Percentiles rank a stretch among this genome's conserved stretches.
Conservation (phyloP, 2,113 vertebrate genomes). For the Chaetops frenatus region DNA sequence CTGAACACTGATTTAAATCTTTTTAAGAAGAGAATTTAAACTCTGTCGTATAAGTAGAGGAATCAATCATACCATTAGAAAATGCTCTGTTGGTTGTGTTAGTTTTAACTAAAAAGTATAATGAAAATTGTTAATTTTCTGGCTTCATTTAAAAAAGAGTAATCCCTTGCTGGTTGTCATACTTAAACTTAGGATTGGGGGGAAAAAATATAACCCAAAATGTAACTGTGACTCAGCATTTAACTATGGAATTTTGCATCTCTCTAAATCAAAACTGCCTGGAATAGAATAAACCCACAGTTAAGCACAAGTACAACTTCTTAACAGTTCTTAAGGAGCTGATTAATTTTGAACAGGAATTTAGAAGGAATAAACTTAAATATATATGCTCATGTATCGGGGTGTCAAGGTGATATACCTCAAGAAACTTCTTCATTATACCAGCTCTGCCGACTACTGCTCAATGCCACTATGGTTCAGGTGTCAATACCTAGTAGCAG, state of each 20-base stretch:
- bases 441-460: background rate
- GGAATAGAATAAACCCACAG: background rate
- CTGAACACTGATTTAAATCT: background rate
- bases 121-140: background rate
- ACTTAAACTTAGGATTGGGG: background rate
- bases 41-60: background rate
- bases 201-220: background rate
- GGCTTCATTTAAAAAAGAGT: background rate
- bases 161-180: background rate
- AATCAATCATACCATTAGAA: background rate
- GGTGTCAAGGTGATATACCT: background rate
- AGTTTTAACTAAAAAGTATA: background rate
- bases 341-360: background rate
- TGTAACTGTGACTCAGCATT: background rate
- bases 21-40: background rate
- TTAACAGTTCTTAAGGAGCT: background rate
- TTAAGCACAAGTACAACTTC: background rate
- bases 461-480: background rate
- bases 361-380: background rate
- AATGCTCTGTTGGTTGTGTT: background rate
- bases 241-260: background rate
- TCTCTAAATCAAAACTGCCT: background rate
- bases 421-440: background rate
- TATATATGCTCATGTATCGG: background rate
- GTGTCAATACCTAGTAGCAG: accelerated